phyloP scores from a whole-genome alignment of 2,113 vertebrate genomes.

The Dipodomys merriami region DNA sequence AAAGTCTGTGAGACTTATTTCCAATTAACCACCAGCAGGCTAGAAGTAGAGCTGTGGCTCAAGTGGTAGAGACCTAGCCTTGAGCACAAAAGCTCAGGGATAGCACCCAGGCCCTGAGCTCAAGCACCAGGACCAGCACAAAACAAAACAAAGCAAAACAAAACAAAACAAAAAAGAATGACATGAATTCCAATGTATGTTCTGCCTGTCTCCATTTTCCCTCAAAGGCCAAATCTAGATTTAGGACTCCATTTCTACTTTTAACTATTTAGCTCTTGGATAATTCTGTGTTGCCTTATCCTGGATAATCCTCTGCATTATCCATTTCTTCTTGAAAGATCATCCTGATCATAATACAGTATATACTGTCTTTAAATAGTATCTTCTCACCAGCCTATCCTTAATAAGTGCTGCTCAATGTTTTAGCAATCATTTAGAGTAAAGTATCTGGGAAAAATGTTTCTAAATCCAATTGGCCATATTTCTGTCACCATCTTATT shows the following conservation, averaged over 20 bases:
- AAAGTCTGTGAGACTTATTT: too few species aligned
- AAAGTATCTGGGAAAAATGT: slow-evolving; percentile 44
- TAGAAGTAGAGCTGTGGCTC: too few species aligned
- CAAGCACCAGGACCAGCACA: too few species aligned
- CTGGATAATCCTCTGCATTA: slow-evolving; percentile 2
- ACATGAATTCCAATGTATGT: neutral
- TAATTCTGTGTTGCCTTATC: neutral
- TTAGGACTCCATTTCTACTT: slow-evolving; percentile 7
- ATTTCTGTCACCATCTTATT: neutral
- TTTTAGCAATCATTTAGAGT: slow-evolving; percentile 35
- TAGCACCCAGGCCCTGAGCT: too few species aligned
- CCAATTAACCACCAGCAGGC: too few species aligned
- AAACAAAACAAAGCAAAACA: too few species aligned
- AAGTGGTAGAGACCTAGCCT: too few species aligned
- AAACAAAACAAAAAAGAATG: too few species aligned
- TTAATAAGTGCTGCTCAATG: neutral
- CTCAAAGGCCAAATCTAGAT: slow-evolving; percentile 5
- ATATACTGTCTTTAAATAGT: neutral
- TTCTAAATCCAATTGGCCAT: neutral
- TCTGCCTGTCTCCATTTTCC: neutral
- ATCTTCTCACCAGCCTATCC: neutral
- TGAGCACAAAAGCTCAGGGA: too few species aligned
- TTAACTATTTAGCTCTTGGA: neutral
- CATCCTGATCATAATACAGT: neutral
- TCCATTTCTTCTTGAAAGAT: slow-evolving; percentile 39